Conservation (phyloP, 2,113 vertebrate genomes). For the Pterocles orientalis region DNA sequence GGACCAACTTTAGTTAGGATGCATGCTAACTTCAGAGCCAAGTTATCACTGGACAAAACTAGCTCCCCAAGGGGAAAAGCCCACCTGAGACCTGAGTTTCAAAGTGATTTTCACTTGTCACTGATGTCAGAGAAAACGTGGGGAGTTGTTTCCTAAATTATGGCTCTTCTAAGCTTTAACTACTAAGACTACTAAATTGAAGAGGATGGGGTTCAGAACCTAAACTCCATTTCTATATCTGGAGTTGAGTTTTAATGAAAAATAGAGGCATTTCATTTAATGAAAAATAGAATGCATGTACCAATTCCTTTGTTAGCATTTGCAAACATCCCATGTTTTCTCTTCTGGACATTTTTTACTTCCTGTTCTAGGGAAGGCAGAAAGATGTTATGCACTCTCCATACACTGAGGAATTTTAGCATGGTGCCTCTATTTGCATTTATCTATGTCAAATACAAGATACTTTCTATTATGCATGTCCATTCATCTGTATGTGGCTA, state of each 20-base stretch:
- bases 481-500: not conserved
- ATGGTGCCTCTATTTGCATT: not conserved
- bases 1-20: not conserved
- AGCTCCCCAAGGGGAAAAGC: not conserved
- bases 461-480: not conserved
- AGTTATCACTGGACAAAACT: not conserved
- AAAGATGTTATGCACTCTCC: not conserved
- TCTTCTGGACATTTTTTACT: not conserved
- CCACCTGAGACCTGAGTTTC: not conserved
- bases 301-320: not conserved
- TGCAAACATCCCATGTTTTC: not conserved
- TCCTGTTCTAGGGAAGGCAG: not conserved
- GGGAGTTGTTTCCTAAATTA: not conserved
- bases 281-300: not conserved
- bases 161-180: not conserved
- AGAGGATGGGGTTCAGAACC: not conserved
- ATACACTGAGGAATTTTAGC: not conserved
- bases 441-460: not conserved
- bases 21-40: not conserved
- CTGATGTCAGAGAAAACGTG: not conserved
- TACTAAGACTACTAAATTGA: not conserved
- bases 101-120: not conserved
- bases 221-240: not conserved
- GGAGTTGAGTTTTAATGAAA: not conserved
- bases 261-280: not conserved